Evolutionary conservation across 2,888 invertebrate genomes (phyloP), one percentile per base, ranked within the genome.

Genomic region (Sclerodermus sp.): DNA sequence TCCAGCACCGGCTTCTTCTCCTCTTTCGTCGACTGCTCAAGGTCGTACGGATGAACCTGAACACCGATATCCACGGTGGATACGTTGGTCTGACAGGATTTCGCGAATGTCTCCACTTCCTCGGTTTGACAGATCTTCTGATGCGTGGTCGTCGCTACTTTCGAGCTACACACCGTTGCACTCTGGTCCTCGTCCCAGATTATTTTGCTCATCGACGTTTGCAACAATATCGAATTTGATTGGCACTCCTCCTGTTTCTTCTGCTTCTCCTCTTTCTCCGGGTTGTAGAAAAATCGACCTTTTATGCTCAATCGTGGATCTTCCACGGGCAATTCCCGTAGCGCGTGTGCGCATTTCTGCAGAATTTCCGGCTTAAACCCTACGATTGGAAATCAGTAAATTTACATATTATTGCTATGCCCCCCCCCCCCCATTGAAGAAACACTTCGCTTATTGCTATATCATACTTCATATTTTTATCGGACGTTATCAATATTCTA

Each of bases 51-150:
- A 40, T 45, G 61, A 23, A 62, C 66, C 49, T 73, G 73, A 8
- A 64, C 46, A n/a, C 56, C 63, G 2, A 55, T 43, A 16, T 70
- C 69, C 4, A 56, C 53, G 60, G 50, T 69, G 4, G 47, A 51
- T 12, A 53, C 54, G 6, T 42, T 53, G 0, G 58, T 62, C 42
- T 74, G 73, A 2, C 61, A 53, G 0, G 31, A 46, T 23, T 57
- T 66, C 0, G 58, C 49, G 1, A 62, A 66, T n/a, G 44, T 53
- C 36, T 67, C 62, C 16, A 51, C 14, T 9, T 68, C 62, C 17
- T 77, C 77, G 0, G 78, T 78, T 45, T 78, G 78, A 42, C 75
- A 77, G 36, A 73, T 75, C 44, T 77, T 77, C 30, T 75, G 77
- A 55, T 70, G 76, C 41, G 56, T 74, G 4, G 8, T 3, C 23